Conservation (phyloP, 1,140 invertebrate species). For the Neuroterus valhalla region DNA sequence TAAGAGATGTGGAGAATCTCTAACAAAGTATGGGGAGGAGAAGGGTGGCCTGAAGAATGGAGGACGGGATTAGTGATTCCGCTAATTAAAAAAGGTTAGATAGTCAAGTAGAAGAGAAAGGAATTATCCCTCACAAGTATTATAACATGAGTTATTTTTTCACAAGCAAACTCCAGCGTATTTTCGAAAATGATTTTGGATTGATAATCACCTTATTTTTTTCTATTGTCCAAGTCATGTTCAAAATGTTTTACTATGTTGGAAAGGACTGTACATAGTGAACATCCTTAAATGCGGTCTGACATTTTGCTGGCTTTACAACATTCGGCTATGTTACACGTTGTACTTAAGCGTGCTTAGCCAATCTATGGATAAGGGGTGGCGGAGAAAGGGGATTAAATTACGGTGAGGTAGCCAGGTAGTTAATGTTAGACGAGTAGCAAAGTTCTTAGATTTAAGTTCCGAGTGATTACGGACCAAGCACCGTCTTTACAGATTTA, state of each 20-base stretch:
- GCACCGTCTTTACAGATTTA: constrained; percentile 18
- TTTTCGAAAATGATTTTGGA: too few relatives aligned
- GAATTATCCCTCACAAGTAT: too few relatives aligned
- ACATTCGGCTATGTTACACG: not conserved
- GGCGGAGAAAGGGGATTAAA: not conserved
- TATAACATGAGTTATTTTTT: too few relatives aligned
- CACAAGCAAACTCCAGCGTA: too few relatives aligned
- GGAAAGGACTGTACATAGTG: not conserved
- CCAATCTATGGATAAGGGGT: constrained; percentile 1
- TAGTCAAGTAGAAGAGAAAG: too few relatives aligned
- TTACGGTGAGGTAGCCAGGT: constrained; percentile 1
- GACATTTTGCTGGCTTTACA: not conserved
- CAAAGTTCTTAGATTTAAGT: constrained; percentile 24
- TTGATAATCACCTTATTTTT: too few relatives aligned
- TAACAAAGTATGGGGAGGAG: too few relatives aligned
- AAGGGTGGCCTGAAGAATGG: too few relatives aligned
- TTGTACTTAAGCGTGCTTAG: constrained; percentile 3
- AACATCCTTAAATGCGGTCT: not conserved
- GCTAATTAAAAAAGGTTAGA: too few relatives aligned
- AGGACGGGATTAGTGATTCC: too few relatives aligned
- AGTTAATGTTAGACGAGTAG: constrained; percentile 4
- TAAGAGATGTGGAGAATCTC: too few relatives aligned
- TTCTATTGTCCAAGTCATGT: too few relatives aligned
- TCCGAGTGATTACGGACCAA: constrained; percentile 18
- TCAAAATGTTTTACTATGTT: not conserved